Conservation (phyloP, 2,797 vertebrate species). For the Spinus pinus region DNA sequence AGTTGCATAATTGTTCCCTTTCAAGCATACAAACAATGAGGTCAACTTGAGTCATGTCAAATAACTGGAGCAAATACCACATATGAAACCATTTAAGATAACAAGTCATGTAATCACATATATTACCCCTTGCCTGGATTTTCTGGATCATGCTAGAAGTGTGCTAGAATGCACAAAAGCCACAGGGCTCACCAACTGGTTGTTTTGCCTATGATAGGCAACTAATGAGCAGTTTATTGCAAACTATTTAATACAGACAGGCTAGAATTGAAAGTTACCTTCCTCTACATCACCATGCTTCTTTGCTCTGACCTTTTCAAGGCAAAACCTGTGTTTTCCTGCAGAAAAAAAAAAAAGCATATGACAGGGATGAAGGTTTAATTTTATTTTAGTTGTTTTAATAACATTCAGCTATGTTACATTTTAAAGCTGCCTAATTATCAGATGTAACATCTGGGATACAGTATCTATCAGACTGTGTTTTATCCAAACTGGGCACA, state of each 20-base stretch:
- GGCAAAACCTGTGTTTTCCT: constrained; percentile 43
- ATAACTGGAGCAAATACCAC: constrained; percentile 46
- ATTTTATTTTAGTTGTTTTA: constrained; percentile 40
- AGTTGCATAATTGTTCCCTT: constrained; percentile 62
- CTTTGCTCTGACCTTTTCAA: constrained; percentile 53
- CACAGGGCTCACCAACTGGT: background rate
- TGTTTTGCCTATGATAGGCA: constrained; percentile 5
- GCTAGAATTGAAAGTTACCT: constrained; percentile 34
- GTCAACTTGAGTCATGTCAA: constrained; percentile 60
- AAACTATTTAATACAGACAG: constrained; percentile 17
- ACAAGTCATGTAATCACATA: constrained; percentile 45
- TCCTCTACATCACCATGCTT: constrained; percentile 41
- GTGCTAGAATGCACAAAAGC: constrained; percentile 24
- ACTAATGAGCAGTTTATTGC: background rate
- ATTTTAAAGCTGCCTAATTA: constrained; percentile 63
- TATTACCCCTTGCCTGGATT: constrained; percentile 49
- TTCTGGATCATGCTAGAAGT: constrained; percentile 36
- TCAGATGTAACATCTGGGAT: constrained; percentile 60
- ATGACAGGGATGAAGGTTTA: constrained; percentile 16
- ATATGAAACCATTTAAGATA: constrained; percentile 71
- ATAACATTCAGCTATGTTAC: constrained; percentile 7
- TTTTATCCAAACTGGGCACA: constrained; percentile 47
- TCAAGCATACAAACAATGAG: constrained; percentile 56
- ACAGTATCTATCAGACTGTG: constrained; percentile 4
- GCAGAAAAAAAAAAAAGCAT: background rate